phyloP scores from a whole-genome alignment of 2,113 vertebrate species.

The Grammomys surdaster region DNA sequence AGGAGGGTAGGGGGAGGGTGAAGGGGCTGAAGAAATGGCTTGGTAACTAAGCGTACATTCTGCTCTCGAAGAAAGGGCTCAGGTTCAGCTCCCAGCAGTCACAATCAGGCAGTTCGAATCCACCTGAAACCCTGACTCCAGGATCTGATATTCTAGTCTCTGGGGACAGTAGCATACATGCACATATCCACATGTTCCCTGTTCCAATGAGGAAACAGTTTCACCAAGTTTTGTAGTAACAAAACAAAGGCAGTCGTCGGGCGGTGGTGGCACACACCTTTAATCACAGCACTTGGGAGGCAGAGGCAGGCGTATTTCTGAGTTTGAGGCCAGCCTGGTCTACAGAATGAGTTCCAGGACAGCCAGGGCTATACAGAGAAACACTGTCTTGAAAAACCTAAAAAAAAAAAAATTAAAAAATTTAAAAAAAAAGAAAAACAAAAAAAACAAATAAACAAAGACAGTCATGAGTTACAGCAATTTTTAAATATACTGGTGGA shows the following conservation, averaged over 20 bases:
- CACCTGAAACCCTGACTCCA: background rate
- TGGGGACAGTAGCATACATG: background rate
- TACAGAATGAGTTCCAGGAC: no score
- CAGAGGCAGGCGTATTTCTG: no score
- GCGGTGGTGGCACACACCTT: no score
- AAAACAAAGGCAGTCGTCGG: background rate
- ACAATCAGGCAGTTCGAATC: background rate
- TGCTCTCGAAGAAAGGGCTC: background rate
- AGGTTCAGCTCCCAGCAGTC: background rate
- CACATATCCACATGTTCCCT: background rate
- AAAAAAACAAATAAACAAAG: background rate
- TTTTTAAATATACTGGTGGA: background rate
- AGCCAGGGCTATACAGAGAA: no score
- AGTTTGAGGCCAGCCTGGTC: no score
- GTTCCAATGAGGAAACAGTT: background rate
- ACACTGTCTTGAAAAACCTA: no score
- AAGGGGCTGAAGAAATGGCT: background rate
- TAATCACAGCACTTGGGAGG: no score
- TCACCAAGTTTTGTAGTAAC: background rate
- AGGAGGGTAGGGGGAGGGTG: background rate
- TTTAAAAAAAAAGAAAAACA: no score
- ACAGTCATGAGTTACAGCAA: background rate
- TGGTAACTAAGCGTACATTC: background rate
- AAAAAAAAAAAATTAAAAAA: no score
- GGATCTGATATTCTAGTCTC: background rate